A percentile compares a stretch with the other conserved stretches of the same genome.
Conservation (phyloP, 1,140 invertebrate species). For the Zophobas atratus region DNA sequence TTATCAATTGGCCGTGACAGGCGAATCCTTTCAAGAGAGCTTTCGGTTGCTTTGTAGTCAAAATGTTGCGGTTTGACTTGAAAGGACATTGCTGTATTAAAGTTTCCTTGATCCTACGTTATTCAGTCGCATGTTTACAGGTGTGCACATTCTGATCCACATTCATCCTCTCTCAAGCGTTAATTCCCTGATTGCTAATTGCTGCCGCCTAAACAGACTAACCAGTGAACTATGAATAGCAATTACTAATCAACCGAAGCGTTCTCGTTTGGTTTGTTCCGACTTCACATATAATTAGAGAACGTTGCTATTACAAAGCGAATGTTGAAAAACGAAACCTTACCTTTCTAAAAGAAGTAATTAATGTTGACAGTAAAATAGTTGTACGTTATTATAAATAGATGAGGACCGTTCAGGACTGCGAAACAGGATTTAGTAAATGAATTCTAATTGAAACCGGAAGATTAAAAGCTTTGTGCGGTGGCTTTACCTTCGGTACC, state of each 20-base stretch:
- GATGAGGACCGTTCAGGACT: constrained; percentile 7
- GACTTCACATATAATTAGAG: neutral
- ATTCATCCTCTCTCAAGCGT: constrained; percentile 32
- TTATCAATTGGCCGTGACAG: constrained; percentile 37
- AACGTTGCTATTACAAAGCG: too few species aligned
- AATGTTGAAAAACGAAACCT: neutral
- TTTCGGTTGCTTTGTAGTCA: constrained; percentile 18
- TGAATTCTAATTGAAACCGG: constrained; percentile 42
- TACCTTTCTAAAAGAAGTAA: neutral
- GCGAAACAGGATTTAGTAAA: constrained; percentile 35
- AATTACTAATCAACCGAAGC: constrained; percentile 24
- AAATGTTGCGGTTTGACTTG: constrained; percentile 17
- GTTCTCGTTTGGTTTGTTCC: neutral
- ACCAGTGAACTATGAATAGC: constrained; percentile 26
- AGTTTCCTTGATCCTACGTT: constrained; percentile 20
- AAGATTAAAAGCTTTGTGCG: constrained; percentile 40
- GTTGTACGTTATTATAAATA: constrained; percentile 25
- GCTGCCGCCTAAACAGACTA: constrained; percentile 5
- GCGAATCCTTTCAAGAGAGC: constrained; percentile 28
- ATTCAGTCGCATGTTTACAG: constrained; percentile 29
- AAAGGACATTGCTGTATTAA: constrained; percentile 16
- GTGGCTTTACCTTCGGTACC: constrained; percentile 16
- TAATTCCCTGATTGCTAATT: constrained; percentile 40
- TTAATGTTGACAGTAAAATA: neutral
- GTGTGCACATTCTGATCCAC: constrained; percentile 19